phyloP scores from a whole-genome alignment of 2,888 invertebrate species.

The Mesoligia furuncula region DNA sequence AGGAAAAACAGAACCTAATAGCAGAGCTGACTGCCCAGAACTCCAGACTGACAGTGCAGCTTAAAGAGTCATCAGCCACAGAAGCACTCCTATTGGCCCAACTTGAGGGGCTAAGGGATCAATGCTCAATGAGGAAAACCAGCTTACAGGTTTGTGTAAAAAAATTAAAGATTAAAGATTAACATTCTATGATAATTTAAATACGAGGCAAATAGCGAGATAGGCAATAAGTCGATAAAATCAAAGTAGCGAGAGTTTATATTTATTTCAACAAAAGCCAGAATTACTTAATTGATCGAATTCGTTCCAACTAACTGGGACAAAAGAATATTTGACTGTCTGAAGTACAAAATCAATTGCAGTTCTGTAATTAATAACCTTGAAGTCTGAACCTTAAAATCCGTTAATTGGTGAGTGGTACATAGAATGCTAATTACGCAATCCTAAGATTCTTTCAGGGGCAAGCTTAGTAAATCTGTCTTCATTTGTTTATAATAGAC shows the following conservation, averaged over 20 bases:
- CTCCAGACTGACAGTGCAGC: constrained; percentile 95
- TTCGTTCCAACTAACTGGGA: constrained; percentile 33
- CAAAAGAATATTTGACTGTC: neutral
- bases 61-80: constrained; percentile 95
- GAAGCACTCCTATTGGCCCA: constrained; percentile 95
- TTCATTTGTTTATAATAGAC: neutral
- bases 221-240: neutral
- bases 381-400: constrained; percentile 39
- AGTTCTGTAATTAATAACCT: constrained; percentile 29
- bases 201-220: neutral
- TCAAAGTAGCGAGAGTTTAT: neutral
- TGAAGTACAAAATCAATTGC: constrained; percentile 20
- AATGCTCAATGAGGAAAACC: constrained; percentile 94
- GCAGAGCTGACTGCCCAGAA: constrained; percentile 97
- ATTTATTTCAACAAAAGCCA: constrained; percentile 1
- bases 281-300: constrained; percentile 18
- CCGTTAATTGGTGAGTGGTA: constrained; percentile 33
- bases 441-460: neutral
- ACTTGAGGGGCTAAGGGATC: constrained; percentile 95
- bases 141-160: constrained; percentile 90
- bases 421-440: neutral
- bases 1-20: constrained; percentile 95
- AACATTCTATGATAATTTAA: neutral
- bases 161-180: neutral
- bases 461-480: neutral